Evolutionary conservation across 2,888 invertebrate genomes (phyloP), one percentile per base, ranked within the genome.

Genomic region (Drosophila anomelani): DNA sequence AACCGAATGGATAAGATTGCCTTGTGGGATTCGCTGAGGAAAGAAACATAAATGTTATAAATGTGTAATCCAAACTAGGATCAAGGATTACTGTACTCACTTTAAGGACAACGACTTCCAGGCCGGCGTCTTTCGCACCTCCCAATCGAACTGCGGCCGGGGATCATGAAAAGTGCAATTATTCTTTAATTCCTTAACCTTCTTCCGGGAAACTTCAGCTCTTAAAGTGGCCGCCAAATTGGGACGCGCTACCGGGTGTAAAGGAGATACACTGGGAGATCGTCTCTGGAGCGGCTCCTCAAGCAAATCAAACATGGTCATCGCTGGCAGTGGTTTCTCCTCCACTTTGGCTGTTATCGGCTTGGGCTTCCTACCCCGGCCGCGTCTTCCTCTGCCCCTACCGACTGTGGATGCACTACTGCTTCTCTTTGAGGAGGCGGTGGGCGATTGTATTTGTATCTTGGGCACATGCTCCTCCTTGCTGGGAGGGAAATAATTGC

Each of bases 221-320:
- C 93, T 88, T 6, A 93, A 76, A 4, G 92, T 92, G n/a, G 93
- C 93, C 15, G 93, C 93, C 13, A 93, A 81, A 72, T 93, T 93
- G 1, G 92, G 92, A 1, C 93, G 81, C 0, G 92, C 91, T 1
- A 91, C 92, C 0, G 93, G 93, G 81, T 93, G 92, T 17, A 92
- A 73, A 0, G 92, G 93, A 0, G 91, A 89, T 1, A 85, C 78
- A 43, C 79, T 83, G 0, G 79, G 47, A 3, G 68, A 75, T 10
- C 80, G 69, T 15, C 51, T 36, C 7, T 49, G 62, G 3, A 36
- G 13, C 17, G 59, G 9, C 32, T 68, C 67, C 23, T 49, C 58
- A 12, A 75, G 74, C 55, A 90, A 59, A 38, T 82, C 78, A 9
- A 90, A 85, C 23, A 91, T 73, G 51, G 77, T 79, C 44, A 90